A percentile compares a stretch with the other conserved stretches of the same genome.
Conservation (phyloP, 2,888 invertebrate genomes). For the Pinctada fucata region DNA sequence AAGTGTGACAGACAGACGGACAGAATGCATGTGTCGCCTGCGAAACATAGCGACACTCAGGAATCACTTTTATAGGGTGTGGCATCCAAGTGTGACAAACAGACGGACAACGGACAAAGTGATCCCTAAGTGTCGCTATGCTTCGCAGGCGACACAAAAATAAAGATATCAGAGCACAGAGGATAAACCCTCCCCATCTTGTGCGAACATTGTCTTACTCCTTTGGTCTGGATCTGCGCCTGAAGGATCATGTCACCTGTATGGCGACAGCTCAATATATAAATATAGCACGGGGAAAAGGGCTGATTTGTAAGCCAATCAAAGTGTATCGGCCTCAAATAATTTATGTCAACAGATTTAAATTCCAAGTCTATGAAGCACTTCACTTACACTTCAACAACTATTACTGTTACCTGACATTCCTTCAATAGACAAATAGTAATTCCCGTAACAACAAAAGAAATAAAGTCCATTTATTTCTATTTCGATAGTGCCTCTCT, state of each 20-base stretch:
- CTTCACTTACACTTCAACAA: not conserved
- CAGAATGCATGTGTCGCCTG: not conserved
- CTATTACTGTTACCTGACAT: not conserved
- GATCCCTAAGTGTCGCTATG: not conserved
- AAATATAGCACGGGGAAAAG: no score
- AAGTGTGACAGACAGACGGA: not conserved
- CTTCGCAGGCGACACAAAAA: not conserved
- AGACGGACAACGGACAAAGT: not conserved
- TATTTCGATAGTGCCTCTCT: no score
- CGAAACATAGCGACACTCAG: no score
- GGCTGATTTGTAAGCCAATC: no score
- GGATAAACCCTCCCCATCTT: no score
- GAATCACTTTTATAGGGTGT: no score
- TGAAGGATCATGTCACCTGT: no score
- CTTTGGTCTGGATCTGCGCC: no score
- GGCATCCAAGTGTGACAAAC: not conserved
- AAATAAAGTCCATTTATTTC: no score
- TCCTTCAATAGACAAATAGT: not conserved
- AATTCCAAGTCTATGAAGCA: not conserved
- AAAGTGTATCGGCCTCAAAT: not conserved
- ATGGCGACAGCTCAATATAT: no score
- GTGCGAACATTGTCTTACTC: no score
- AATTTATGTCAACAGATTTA: not conserved
- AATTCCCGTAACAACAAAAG: not conserved
- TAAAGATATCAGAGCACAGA: not conserved